Base-by-base conservation (phyloP, 2,797 vertebrate species). In the Petrocephalus sullivani region DNA sequence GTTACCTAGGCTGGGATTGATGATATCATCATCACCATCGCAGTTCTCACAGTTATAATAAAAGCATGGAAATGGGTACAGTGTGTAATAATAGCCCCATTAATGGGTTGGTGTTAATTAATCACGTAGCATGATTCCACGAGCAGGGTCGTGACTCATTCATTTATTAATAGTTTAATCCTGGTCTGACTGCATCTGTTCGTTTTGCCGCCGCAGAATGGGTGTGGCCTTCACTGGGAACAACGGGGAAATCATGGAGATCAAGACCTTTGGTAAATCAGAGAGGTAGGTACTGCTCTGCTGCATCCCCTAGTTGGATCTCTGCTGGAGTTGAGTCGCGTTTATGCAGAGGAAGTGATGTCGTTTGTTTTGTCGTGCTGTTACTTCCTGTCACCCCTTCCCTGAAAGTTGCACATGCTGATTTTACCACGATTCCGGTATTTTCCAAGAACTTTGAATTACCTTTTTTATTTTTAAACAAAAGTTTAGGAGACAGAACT, bases 211-310 rank as follows among this genome's bases (percentile, higher is more conserved):
- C 58, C 46, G 28, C 88, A 99, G 98, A 91, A 95, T 99, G 90
- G 98, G 98, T 81, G 96, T 99, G 87, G 93, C 96, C 3, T 99
- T 99, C 93, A 94, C 94, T 87, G 95, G 97, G 90, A 94, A 90
- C 93, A 96, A 87, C 67, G 97, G 96, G 85, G 96, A 98, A 89
- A 96, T 54, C 46, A 96, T 99, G 97, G 97, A 97, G 93, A 95
- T 99, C 92, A 98, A 97, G 95, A 96, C 95, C 54, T 97, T 97
- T 86, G 97, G 98, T 91, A 98, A 96, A 93, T 91, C 94, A 88
- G 98, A 99, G 93, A 97, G 96, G 98, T 99, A 28, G 9, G 7
- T 81, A 21, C 46, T 51, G 46, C 41, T 14, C 37, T 14, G 14
- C 28, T 23, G 23, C 12, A 5, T 23, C 83, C 21, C 56, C 3